Evolutionary conservation across 2,888 invertebrate genomes (phyloP), one percentile per base, ranked within the genome.

Genomic region (Drosophila crucigera): DNA sequence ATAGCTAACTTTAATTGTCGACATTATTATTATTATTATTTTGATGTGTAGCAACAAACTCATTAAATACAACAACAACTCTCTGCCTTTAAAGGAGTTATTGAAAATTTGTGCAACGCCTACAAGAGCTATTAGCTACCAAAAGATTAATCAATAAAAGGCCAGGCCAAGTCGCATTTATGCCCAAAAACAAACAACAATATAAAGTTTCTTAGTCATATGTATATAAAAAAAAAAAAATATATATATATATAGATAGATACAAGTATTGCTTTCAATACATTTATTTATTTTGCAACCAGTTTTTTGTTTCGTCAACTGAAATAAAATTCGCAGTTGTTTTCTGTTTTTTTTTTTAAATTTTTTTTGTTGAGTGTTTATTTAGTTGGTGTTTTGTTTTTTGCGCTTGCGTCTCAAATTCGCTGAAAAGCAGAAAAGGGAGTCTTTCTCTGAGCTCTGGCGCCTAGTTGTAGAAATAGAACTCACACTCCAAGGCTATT

Each of bases 1-100:
- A 74, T 74, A 68, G 76, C 67, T 71, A 71, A 73, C 64, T 60
- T 80, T 89, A 85, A 89, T 89, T 88, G 80, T 84, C 67, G 71
- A 84, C 85, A 87, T 68, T 71, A 72, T 31, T 60, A 47, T 31
- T 60, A 47, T 52, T 60, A 55, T 41, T 35, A 43, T 68, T 41
- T 58, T n/a, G 22, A 28, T n/a, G 28, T 56, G 19, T 19, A 61
- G 35, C 47, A 31, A 37, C 56, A 47, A 16, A 47, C 47, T 47
- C 25, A 47, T 25, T 47, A 47, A 47, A 25, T 25, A 25, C 47
- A 47, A 25, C 28, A 63, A 59, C 37, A 73, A 63, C 37, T 60
- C 47, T 47, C 25, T 22, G 59, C 59, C 64, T 43, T 54, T 71
- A 60, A 77, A 53, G 67, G 77, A 68, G 52, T 47, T 78, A 67